Base-by-base conservation (phyloP, 2,888 invertebrate species). In the Rhaphigaster nebulosa region DNA sequence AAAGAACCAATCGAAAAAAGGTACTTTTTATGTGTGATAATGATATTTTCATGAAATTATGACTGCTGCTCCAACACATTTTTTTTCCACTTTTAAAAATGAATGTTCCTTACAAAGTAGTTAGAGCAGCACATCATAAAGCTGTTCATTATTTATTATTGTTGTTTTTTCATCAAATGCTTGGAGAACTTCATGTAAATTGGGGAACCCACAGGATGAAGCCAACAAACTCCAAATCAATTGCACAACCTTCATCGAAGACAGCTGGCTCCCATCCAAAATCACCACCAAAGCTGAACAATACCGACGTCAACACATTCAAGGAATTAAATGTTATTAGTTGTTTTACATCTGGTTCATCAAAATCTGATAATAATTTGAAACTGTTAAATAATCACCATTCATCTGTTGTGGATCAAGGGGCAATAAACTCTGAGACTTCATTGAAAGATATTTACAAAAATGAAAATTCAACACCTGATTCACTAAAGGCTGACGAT, bases 181-280 rank as follows among this genome's bases (percentile, higher is more conserved):
- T 52, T 89, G 80, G 41, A 65, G 89, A 41, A 26, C 54, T 56
- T 89, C n/a, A 89, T 76, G n/a, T 89, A 50, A 56, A 89, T 76
- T 89, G 34, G 89, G 89, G 65, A 56, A 50, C 89, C 89, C 89
- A 76, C 89, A 89, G 89, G 89, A 76, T 76, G 89, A 89, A 89
- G 89, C 50, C 65, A 23, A 50, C 80, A 50, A 23, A 54, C 23
- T 54, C 50, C 26, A 89, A 34, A 76, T 6, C 70, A 34, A 80
- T 34, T 34, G n/a, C 29, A 20, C 89, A 70, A 29, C 8, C 38
- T 52, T 20, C 54, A 34, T 18, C 18, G 45, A 89, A 89, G 60
- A 29, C 70, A 38, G 13, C 65, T 34, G 29, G 38, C 8, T 80
- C 70, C 52, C 13, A 89, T 29, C 89, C 20, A n/a, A 88, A 88